Evolutionary conservation across 2,888 invertebrate genomes (phyloP), one percentile per base, ranked within the genome.

Genomic region (Coenonympha arcania): DNA sequence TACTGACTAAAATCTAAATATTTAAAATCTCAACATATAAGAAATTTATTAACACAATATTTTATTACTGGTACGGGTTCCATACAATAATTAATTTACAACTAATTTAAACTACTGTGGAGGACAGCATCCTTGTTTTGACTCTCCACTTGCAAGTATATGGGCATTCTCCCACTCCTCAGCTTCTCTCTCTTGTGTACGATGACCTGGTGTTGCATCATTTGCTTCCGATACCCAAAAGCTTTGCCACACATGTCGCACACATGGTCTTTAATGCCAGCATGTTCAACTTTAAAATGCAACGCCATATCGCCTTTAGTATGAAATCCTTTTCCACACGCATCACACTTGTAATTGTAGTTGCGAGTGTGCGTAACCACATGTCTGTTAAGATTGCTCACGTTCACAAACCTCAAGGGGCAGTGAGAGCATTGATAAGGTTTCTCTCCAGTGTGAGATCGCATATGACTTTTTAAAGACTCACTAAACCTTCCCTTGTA

Each of bases 121-220:
- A n/a, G n/a, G n/a, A n/a, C n/a, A n/a, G n/a, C n/a, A n/a, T n/a
- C n/a, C n/a, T n/a, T n/a, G n/a, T n/a, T n/a, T n/a, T n/a, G n/a
- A n/a, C n/a, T n/a, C n/a, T n/a, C n/a, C n/a, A n/a, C n/a, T 58
- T 71, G 75, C 41, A 81, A 62, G 61, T 81, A 80, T 42, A 77
- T 55, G 6, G 82, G 79, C 62, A 71, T 65, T 20, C 79, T 60
- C 0, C 79, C 79, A 13, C 18, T 55, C 1, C 69, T 63, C 70
- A 78, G 68, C 57, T 79, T 79, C 45, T 73, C 65, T 52, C 79
- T 70, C 40, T 78, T 79, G 44, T 80, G 80, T 2, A 79, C 73
- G 41, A 69, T 63, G 22, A 78, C 48, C 54, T 78, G 75, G 61
- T 79, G 80, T 41, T 76, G 69, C 77, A 76, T 76, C 3, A 79